A percentile compares a stretch with the other conserved stretches of the same genome.
Evolutionary conservation across 2,797 vertebrate species (phyloP).

Genomic region (Luscinia luscinia): DNA sequence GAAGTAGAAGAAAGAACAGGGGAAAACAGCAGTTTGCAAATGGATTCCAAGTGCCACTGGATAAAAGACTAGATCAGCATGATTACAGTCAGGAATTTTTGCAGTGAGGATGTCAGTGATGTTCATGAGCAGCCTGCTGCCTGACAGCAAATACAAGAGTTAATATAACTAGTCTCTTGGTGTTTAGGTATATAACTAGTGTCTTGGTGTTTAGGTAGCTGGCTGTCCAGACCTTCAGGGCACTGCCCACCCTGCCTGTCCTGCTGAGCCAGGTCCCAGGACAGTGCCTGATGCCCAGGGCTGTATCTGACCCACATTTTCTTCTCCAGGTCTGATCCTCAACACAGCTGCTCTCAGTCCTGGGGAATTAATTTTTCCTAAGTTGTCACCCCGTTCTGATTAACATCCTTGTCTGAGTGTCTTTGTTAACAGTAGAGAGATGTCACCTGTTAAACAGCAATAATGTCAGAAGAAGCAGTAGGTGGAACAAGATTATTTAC

Average conservation of each 20-base stretch:
- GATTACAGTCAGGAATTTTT: neutral
- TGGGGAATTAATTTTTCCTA: neutral
- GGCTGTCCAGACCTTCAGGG: neutral
- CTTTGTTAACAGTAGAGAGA: neutral
- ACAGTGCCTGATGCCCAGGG: accelerated
- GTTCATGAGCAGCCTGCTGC: neutral
- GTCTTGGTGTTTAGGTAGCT: neutral
- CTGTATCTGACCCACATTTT: accelerated
- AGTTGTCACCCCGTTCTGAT: neutral
- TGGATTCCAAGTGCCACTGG: neutral
- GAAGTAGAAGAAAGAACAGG: neutral
- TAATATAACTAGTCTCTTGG: neutral
- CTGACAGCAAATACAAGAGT: neutral
- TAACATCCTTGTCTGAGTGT: neutral
- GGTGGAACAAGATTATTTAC: neutral
- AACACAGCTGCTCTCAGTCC: neutral
- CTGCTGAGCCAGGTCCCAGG: neutral
- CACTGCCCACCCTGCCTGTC: no score
- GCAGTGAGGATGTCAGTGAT: neutral
- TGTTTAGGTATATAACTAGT: neutral
- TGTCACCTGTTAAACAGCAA: neutral
- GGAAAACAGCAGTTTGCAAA: neutral
- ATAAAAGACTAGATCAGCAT: neutral
- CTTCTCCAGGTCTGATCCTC: neutral
- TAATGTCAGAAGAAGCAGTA: neutral